Percentiles rank a stretch among this genome's conserved stretches.
These are phyloP conservation scores for Pelmatolapia mariae DNA, from an alignment of 2,113 vertebrate species.

Conservation along the genomic window DNA sequence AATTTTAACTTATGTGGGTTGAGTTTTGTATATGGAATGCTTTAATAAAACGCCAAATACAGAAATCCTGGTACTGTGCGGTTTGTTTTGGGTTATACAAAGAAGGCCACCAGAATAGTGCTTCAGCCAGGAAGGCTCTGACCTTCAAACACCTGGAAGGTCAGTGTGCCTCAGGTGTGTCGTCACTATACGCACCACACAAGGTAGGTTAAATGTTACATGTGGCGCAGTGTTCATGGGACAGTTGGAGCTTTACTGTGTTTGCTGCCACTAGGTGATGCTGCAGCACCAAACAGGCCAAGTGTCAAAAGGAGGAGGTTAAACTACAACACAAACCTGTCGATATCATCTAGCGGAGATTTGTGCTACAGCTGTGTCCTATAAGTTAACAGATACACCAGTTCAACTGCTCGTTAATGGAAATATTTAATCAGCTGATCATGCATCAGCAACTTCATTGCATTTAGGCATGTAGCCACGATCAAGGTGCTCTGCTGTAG, in stretches of 20 bases:
- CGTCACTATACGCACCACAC: background rate
- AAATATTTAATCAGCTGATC: background rate
- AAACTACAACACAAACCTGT: background rate
- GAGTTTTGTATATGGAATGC: conserved; percentile 57
- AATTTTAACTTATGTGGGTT: conserved; percentile 34
- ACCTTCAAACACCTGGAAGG: background rate
- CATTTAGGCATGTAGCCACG: background rate
- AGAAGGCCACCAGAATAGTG: background rate
- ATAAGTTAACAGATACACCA: background rate
- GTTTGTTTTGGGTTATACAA: background rate
- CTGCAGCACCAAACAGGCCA: background rate
- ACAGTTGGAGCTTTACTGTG: background rate
- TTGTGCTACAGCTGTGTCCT: background rate
- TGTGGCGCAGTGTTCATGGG: background rate
- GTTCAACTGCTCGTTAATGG: background rate
- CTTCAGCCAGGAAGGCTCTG: background rate
- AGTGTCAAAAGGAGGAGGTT: background rate
- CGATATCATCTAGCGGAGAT: background rate
- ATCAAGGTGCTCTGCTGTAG: background rate
- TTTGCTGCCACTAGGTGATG: conserved; percentile 24
- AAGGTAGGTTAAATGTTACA: background rate
- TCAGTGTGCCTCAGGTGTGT: background rate
- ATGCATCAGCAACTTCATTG: background rate
- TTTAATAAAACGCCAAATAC: conserved; percentile 61
- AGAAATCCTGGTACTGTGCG: background rate